Conservation (phyloP, 1,140 invertebrate genomes). For the Danaus plexippus region DNA sequence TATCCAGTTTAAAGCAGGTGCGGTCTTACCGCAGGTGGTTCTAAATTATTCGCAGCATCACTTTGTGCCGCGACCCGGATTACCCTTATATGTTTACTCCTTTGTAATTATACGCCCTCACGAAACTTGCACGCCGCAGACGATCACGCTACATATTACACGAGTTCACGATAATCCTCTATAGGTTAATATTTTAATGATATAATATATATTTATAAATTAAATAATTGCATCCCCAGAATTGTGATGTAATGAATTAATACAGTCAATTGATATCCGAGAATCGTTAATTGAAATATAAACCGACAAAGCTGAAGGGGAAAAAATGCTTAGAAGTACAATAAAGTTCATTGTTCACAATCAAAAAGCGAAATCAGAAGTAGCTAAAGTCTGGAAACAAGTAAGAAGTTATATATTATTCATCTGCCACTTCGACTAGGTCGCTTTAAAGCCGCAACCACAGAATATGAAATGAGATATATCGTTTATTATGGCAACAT, state of each 20-base stretch:
- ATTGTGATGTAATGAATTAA: too few species aligned
- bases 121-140: slow-evolving; percentile 53
- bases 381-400: too few species aligned
- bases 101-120: slow-evolving; percentile 68
- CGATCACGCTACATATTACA: slow-evolving; percentile 4
- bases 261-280: too few species aligned
- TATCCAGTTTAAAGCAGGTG: slow-evolving; percentile 16
- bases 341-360: too few species aligned
- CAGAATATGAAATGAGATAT: slow-evolving; percentile 16
- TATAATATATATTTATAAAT: too few species aligned
- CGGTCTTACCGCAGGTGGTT: slow-evolving; percentile 56
- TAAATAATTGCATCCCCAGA: too few species aligned
- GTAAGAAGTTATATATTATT: slow-evolving; percentile 29
- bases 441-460: slow-evolving; percentile 43
- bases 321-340: too few species aligned
- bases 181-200: too few species aligned
- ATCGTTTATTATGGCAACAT: too few species aligned
- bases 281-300: too few species aligned
- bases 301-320: too few species aligned
- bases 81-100: slow-evolving; percentile 68
- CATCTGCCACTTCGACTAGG: slow-evolving; percentile 34
- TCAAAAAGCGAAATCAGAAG: too few species aligned
- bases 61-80: slow-evolving; percentile 67
- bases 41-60: slow-evolving; percentile 66
- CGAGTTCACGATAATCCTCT: slow-evolving; percentile 2